A percentile compares a stretch with the other conserved stretches of the same genome.
These are phyloP conservation scores for Apogon hyalosoma DNA, from an alignment of 2,797 vertebrate species.

Conservation along the genomic window DNA sequence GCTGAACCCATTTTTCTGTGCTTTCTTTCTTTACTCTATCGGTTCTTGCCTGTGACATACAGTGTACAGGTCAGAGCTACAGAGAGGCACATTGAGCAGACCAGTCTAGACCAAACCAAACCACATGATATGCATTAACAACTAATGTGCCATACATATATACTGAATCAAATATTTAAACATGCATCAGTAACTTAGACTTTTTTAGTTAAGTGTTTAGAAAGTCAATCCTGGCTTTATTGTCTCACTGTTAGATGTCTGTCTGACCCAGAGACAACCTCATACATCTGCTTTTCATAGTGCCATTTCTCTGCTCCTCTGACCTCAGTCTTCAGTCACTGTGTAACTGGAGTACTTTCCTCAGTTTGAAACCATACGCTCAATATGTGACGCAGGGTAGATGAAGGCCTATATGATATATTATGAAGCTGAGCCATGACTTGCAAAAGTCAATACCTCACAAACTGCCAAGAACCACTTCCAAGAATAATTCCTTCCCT, in stretches of 20 bases:
- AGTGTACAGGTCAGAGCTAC: conserved; percentile 32
- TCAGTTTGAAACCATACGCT: conserved; percentile 23
- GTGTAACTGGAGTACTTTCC: conserved; percentile 26
- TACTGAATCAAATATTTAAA: not conserved
- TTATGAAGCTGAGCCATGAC: conserved; percentile 41
- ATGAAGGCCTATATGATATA: conserved; percentile 32
- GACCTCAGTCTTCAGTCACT: conserved; percentile 19
- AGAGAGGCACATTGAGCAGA: conserved; percentile 25
- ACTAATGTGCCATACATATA: not conserved
- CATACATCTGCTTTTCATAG: conserved; percentile 4
- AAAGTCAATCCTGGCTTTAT: conserved; percentile 8
- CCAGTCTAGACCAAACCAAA: not conserved
- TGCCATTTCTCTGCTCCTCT: conserved; percentile 46
- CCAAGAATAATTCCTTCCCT: conserved; percentile 9
- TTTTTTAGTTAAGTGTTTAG: conserved; percentile 3
- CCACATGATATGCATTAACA: not conserved
- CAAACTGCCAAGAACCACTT: conserved; percentile 17
- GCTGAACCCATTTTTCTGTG: conserved; percentile 3
- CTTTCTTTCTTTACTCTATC: conserved; percentile 1
- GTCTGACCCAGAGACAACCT: conserved; percentile 5
- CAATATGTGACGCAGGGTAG: conserved; percentile 19
- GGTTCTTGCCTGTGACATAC: conserved; percentile 4
- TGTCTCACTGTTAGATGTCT: not conserved
- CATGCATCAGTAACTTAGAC: not conserved
- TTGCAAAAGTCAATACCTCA: conserved; percentile 22